These are phyloP conservation scores for Steinernema hermaphroditum DNA, from an alignment of 2,888 invertebrate species.

Conservation along the genomic window DNA sequence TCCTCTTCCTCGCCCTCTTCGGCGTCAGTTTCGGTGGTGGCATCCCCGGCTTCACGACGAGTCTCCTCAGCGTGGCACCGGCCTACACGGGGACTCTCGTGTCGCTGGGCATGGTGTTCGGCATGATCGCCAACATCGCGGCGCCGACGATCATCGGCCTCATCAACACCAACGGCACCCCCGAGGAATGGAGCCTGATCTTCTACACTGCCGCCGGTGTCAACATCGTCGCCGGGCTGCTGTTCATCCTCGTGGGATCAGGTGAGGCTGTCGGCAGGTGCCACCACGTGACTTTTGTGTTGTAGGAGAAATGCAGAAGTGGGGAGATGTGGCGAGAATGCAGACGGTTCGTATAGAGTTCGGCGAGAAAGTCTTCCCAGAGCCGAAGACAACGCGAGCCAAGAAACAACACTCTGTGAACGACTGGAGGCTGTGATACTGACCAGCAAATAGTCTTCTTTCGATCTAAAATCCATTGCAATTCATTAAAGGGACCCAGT, in stretches of 20 bases:
- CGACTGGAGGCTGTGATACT: conserved; percentile 24
- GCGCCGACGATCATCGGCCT: conserved; percentile 41
- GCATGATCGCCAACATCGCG: conserved; percentile 38
- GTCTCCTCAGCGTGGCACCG: conserved; percentile 43
- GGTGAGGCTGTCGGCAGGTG: conserved; percentile 4
- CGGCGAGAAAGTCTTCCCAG: conserved; percentile 25
- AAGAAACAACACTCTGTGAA: conserved; percentile 18
- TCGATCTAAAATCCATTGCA: too few relatives aligned
- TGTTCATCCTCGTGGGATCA: conserved; percentile 37
- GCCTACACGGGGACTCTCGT: conserved; percentile 38
- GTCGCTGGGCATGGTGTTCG: conserved; percentile 36
- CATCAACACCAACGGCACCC: conserved; percentile 36
- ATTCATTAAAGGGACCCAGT: too few relatives aligned
- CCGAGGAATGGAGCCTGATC: conserved; percentile 33
- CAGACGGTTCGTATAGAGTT: conserved; percentile 7
- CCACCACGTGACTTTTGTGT: not conserved
- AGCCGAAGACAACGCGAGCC: not conserved
- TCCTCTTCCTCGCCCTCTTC: conserved; percentile 45
- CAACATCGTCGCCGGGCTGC: conserved; percentile 33
- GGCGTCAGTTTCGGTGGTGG: conserved; percentile 34
- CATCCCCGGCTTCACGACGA: conserved; percentile 48
- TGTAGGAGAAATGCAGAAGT: conserved; percentile 9
- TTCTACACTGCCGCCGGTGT: conserved; percentile 32
- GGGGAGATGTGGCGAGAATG: conserved; percentile 9
- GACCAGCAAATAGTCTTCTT: too few relatives aligned